Base-by-base conservation (phyloP, 2,113 vertebrate species). In the Trematomus loennbergii region DNA sequence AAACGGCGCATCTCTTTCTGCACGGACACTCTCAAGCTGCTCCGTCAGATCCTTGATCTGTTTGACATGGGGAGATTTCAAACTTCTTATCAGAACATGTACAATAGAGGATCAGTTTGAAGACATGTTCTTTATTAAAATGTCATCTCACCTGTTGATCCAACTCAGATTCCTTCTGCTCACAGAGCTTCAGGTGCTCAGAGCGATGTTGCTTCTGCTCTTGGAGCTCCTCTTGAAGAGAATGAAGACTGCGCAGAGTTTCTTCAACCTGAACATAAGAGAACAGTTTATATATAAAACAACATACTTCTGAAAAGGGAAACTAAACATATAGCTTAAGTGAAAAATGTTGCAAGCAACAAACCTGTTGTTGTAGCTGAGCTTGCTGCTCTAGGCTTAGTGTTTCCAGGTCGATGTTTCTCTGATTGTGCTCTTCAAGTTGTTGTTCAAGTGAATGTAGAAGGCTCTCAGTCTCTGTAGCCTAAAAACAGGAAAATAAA, bases 291-390 rank as follows among this genome's bases (percentile, higher is more conserved):
- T 29, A 57, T 40, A 40, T 18, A 55, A 45, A 20, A 9, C 0
- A 55, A 67, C 36, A 29, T n/a, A 46, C 29, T 33, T 8, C 29
- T 50, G 49, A 22, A n/a, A 18, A 55, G 17, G 0, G 45, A 29
- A 40, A 40, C 36, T 29, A 29, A 29, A 29, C 25, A 29, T 0
- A 6, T 3, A 18, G 45, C 20, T 59, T 59, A 11, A 59, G 29
- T 20, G 49, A 29, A 22, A 36, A 4, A 12, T 22, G 40, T 4
- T 22, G 18, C 15, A 46, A 9, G 13, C 12, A 43, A 18, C 61
- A 52, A 20, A 89, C 85, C 77, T 85, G 61, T 17, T 75, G 82
- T 12, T 87, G 53, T 1, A 87, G 73, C 53, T 72, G 36, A 57
- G 58, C 18, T 9, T 66, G 52, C 3, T 5, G 43, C 68, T 83